These are phyloP conservation scores for Rousettus madagascariensis DNA, from an alignment of 2,797 vertebrate species.

Conservation along the genomic window DNA sequence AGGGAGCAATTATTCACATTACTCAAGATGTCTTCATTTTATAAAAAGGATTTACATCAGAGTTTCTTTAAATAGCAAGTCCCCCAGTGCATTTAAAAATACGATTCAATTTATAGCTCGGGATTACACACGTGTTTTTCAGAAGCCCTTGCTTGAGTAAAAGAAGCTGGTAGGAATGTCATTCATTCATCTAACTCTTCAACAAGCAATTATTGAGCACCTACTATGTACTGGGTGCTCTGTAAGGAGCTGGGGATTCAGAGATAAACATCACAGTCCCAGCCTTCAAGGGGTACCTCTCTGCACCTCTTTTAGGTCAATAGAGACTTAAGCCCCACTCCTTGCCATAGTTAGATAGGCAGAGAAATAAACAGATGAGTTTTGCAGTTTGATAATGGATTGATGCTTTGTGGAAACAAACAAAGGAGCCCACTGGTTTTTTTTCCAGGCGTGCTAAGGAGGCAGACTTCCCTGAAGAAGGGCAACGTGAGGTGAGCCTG, in stretches of 20 bases:
- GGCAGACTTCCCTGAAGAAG: not conserved
- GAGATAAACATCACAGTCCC: not conserved
- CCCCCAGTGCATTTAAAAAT: conserved; percentile 68
- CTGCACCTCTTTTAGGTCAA: not conserved
- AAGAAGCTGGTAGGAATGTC: not conserved
- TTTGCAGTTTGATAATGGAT: not conserved
- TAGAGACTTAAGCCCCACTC: not conserved
- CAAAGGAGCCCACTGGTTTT: not conserved
- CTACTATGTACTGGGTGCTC: not conserved
- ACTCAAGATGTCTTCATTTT: conserved; percentile 75
- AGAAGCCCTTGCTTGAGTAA: conserved; percentile 35
- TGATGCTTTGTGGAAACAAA: not conserved
- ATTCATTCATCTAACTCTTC: conserved; percentile 50
- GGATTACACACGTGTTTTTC: conserved; percentile 41
- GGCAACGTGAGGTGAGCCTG: not conserved
- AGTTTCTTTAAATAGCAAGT: conserved; percentile 72
- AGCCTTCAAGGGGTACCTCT: not conserved
- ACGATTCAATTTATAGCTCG: conserved; percentile 68
- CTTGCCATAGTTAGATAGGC: no score
- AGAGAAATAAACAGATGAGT: not conserved
- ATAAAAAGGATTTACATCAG: conserved; percentile 76
- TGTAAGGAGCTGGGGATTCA: not conserved
- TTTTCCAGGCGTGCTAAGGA: not conserved
- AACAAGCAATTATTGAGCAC: not conserved
- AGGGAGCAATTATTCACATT: conserved; percentile 76